Percentiles rank a stretch among this genome's conserved stretches.
These are phyloP conservation scores for Crocidura indochinensis DNA, from an alignment of 2,797 vertebrate genomes.

Conservation along the genomic window DNA sequence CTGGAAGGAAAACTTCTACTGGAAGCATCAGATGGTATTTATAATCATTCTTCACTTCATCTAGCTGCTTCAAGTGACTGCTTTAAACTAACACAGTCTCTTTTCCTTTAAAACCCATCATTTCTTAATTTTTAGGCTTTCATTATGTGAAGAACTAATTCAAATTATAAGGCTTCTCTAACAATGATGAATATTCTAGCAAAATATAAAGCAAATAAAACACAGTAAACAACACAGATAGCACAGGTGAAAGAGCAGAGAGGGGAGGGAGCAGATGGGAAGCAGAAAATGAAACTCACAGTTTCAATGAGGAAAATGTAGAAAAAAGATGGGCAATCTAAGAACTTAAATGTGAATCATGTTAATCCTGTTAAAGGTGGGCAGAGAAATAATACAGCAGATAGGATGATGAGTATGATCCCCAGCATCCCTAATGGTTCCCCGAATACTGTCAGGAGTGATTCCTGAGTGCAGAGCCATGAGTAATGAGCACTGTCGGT, in stretches of 20 bases:
- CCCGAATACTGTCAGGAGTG: no score
- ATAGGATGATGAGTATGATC: no score
- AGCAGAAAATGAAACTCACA: background rate
- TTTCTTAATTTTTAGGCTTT: slow-evolving; percentile 36
- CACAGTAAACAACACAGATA: slow-evolving; percentile 12
- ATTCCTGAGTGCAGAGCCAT: no score
- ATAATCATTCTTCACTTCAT: slow-evolving; percentile 1
- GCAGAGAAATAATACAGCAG: no score
- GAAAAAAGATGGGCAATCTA: no score
- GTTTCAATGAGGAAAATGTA: background rate
- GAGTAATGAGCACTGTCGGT: no score
- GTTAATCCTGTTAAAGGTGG: no score
- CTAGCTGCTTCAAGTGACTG: background rate
- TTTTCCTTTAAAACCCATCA: slow-evolving; percentile 20
- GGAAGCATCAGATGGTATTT: background rate
- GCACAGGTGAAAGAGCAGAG: background rate
- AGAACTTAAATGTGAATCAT: no score
- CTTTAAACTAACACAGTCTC: background rate
- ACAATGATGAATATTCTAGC: background rate
- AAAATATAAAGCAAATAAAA: slow-evolving; percentile 23
- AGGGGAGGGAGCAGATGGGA: background rate
- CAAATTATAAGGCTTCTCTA: slow-evolving; percentile 4
- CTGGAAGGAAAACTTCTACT: background rate
- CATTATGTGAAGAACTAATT: background rate
- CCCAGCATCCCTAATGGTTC: no score